phyloP scores from a whole-genome alignment of 2,888 invertebrate species.

The Stomorhina lunata region DNA sequence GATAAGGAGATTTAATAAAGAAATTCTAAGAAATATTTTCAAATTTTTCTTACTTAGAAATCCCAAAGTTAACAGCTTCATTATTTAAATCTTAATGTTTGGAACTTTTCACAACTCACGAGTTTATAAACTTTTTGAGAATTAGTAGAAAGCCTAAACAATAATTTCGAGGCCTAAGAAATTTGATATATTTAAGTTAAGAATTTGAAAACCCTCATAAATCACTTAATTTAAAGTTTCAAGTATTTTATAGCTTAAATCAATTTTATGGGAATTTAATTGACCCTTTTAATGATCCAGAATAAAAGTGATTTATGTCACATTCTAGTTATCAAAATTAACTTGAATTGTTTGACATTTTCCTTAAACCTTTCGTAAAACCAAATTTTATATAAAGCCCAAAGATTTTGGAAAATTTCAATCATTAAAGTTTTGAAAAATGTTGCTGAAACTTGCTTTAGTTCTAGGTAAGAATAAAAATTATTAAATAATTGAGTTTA shows the following conservation, averaged over 20 bases:
- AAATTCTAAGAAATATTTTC: not conserved
- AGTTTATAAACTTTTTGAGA: conserved; percentile 2
- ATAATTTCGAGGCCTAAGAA: not conserved
- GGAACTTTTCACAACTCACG: not conserved
- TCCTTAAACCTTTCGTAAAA: not conserved
- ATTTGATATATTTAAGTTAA: not conserved
- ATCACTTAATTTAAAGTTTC: conserved; percentile 6
- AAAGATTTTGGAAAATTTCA: not conserved
- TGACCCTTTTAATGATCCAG: not conserved
- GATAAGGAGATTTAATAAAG: not conserved
- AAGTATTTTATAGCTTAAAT: not conserved
- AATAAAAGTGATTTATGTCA: conserved; percentile 6
- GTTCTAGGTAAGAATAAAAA: conserved; percentile 7
- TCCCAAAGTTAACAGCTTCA: conserved; percentile 38
- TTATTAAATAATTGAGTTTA: too few relatives aligned
- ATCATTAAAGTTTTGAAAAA: conserved; percentile 14
- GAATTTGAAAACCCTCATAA: conserved; percentile 12
- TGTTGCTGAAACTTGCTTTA: conserved; percentile 18
- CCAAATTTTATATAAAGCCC: conserved; percentile 15
- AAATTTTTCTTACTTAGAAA: conserved; percentile 33
- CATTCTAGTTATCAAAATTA: not conserved
- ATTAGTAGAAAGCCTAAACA: not conserved
- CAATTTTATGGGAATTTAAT: not conserved
- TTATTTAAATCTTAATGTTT: conserved; percentile 5
- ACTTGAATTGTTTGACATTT: not conserved